phyloP scores from a whole-genome alignment of 2,797 vertebrate species.

The Cetoscarus ocellatus region DNA sequence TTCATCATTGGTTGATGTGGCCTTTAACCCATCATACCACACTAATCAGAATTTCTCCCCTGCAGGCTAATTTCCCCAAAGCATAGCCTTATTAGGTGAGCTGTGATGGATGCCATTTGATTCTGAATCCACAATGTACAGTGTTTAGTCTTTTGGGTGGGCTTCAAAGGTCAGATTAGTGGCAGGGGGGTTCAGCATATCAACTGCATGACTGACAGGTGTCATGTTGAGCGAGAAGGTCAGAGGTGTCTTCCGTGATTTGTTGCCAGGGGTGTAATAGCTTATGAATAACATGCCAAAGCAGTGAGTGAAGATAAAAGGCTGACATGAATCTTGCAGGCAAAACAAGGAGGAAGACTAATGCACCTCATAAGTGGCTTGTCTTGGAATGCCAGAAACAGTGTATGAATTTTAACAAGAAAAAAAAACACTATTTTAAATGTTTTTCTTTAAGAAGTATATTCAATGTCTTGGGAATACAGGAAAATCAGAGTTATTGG shows the following conservation, averaged over 20 bases:
- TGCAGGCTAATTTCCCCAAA: conserved; percentile 42
- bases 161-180: conserved; percentile 59
- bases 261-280: conserved; percentile 23
- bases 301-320: conserved; percentile 18
- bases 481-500: too few species aligned
- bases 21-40: conserved; percentile 30
- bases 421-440: too few species aligned
- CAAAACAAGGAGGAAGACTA: too few species aligned
- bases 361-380: too few species aligned
- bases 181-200: conserved; percentile 6
- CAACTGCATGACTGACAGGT: conserved; percentile 53
- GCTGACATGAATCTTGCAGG: conserved; percentile 21
- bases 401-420: too few species aligned
- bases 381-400: too few species aligned
- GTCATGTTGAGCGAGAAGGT: conserved; percentile 55
- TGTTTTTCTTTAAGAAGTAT: too few species aligned
- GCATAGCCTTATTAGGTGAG: conserved; percentile 30
- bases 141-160: conserved; percentile 4
- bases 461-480: too few species aligned
- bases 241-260: conserved; percentile 54
- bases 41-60: conserved; percentile 46
- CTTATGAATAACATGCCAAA: conserved; percentile 19
- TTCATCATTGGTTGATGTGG: conserved; percentile 44
- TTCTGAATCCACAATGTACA: background rate
- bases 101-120: conserved; percentile 30